These are phyloP conservation scores for Scortum barcoo DNA, from an alignment of 2,113 vertebrate species.

Conservation along the genomic window DNA sequence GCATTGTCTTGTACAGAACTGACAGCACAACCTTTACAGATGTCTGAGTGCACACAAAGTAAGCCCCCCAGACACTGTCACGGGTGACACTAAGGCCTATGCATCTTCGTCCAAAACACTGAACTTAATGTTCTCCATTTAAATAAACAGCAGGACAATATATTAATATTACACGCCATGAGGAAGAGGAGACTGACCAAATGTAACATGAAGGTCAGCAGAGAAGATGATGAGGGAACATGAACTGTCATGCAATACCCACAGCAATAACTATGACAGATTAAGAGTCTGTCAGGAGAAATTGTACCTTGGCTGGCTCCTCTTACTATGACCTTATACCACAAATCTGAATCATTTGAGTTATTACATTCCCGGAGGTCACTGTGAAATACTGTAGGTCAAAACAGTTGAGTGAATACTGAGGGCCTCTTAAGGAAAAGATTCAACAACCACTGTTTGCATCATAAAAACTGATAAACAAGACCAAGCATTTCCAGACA, in stretches of 20 bases:
- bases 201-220: conserved; percentile 76
- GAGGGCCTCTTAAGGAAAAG: conserved; percentile 16
- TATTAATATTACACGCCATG: conserved; percentile 55
- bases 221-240: conserved; percentile 69
- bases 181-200: conserved; percentile 53
- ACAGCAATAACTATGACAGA: conserved; percentile 74
- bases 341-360: conserved; percentile 63
- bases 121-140: conserved; percentile 47
- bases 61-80: conserved; percentile 33
- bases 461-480: conserved; percentile 27
- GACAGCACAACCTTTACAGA: conserved; percentile 42
- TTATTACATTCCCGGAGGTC: conserved; percentile 67
- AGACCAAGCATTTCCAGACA: neutral
- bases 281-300: conserved; percentile 69
- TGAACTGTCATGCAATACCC: conserved; percentile 70
- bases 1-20: conserved; percentile 19
- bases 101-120: conserved; percentile 40
- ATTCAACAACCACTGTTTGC: conserved; percentile 1
- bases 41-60: conserved; percentile 17
- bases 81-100: neutral
- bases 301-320: conserved; percentile 55
- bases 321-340: conserved; percentile 61
- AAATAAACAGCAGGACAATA: conserved; percentile 64
- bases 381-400: conserved; percentile 52
- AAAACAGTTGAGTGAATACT: conserved; percentile 36